Conservation (phyloP, 2,888 invertebrate species). For the Synergus japonicus region DNA sequence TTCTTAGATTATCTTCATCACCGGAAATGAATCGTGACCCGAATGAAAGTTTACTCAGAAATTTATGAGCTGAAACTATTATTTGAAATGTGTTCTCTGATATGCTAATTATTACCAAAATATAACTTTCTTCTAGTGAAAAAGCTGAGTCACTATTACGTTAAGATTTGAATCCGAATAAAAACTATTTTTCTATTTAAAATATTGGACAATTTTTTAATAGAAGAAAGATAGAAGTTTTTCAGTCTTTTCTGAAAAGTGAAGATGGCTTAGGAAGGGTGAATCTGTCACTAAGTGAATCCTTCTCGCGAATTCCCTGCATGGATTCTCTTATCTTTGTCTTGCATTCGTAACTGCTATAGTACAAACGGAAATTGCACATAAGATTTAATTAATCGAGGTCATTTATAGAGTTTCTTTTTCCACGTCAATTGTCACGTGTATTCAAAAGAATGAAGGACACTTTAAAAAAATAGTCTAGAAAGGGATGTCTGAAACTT, state of each 20-base stretch:
- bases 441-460: not conserved
- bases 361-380: slow-evolving; percentile 49
- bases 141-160: too few relatives aligned
- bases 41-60: slow-evolving; percentile 8
- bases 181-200: not conserved
- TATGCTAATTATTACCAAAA: not conserved
- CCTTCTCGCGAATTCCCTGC: slow-evolving; percentile 14
- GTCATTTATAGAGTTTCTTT: slow-evolving; percentile 53
- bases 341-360: slow-evolving; percentile 15
- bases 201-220: not conserved
- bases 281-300: slow-evolving; percentile 27
- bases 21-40: slow-evolving; percentile 30
- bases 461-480: not conserved
- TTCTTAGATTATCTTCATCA: slow-evolving; percentile 16
- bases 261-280: not conserved
- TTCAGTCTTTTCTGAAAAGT: not conserved
- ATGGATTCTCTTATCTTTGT: slow-evolving; percentile 32
- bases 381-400: slow-evolving; percentile 52
- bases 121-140: too few relatives aligned
- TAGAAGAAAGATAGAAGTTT: not conserved
- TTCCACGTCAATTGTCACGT: slow-evolving; percentile 2
- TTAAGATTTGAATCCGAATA: too few relatives aligned
- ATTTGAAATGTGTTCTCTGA: not conserved
- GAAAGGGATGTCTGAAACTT: not conserved
- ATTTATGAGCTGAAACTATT: not conserved